Evolutionary conservation across 2,113 vertebrate species (phyloP), one percentile per base, ranked within the genome.

Genomic region (Scomber scombrus): DNA sequence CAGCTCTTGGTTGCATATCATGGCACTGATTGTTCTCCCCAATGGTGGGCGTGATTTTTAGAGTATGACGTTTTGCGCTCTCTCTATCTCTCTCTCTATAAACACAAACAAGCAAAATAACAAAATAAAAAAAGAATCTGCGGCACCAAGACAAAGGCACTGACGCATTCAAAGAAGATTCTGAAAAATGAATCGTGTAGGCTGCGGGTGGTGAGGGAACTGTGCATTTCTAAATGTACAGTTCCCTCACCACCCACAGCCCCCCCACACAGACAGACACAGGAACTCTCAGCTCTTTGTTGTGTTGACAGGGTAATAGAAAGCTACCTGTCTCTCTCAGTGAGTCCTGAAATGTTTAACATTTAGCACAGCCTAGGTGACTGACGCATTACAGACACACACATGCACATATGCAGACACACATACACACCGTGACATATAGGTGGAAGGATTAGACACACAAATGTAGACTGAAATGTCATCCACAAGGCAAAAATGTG

Each of bases 291-390:
- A 78, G 77, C 73, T 78, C 63, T 80, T 91, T 91, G 89, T 92
- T 64, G 61, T 84, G 62, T 63, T 92, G 91, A 90, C 92, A 89
- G 90, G 64, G 19, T 77, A 29, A 49, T 64, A 85, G 85, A 90
- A 90, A 43, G 56, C 87, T 86, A 66, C 85, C 87, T 80, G 85
- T 88, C 89, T 86, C 64, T 60, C 57, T 74, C 45, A 72, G 43
- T 57, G 79, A 87, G 75, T 79, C 77, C 70, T 91, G 87, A 91
- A 84, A 83, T 55, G n/a, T 87, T 89, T 91, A 91, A 89, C 89
- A 91, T 93, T 93, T 90, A 92, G 87, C 83, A 66, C 72, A 86
- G 80, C 31, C 73, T 21, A 56, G 52, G 71, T 88, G 89, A 91
- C 75, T 85, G 92, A 90, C 80, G n/a, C 79, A 55, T 86, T 75